These are phyloP conservation scores for Ploceus nigricollis DNA, from an alignment of 2,113 vertebrate genomes.

Conservation along the genomic window DNA sequence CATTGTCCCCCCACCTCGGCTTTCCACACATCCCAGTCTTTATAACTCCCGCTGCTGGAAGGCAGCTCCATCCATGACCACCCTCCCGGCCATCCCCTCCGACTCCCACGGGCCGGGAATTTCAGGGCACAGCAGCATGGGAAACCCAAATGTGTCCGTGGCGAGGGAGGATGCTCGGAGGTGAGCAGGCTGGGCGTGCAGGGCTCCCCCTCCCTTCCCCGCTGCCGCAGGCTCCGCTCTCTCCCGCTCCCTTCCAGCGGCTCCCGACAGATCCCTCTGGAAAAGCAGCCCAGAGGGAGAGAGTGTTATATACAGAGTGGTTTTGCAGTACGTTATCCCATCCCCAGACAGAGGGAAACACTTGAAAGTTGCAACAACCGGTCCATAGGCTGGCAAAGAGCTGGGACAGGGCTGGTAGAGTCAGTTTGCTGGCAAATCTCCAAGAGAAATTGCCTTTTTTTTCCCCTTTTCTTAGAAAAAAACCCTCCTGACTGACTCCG, in stretches of 20 bases:
- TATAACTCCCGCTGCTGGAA: fast-evolving
- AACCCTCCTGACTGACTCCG: background rate
- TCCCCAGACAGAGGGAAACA: background rate
- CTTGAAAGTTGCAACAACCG: background rate
- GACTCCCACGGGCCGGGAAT: fast-evolving
- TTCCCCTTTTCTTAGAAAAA: background rate
- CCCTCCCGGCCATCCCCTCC: background rate
- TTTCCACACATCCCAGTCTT: background rate
- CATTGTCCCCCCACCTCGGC: fast-evolving
- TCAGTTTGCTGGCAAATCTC: background rate
- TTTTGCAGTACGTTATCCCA: background rate
- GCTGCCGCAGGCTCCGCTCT: fast-evolving
- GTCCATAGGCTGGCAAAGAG: background rate
- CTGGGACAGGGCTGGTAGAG: background rate
- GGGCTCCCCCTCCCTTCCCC: background rate
- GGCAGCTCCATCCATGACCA: background rate
- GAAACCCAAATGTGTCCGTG: fast-evolving
- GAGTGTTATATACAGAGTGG: fast-evolving
- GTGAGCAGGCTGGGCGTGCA: fast-evolving
- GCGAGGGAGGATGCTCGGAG: background rate
- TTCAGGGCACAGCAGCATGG: fast-evolving
- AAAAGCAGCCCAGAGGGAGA: background rate
- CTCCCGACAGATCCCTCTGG: background rate
- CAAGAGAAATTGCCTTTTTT: background rate
- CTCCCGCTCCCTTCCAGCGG: background rate